Base-by-base conservation (phyloP, 2,797 vertebrate species). In the Menidia menidia region DNA sequence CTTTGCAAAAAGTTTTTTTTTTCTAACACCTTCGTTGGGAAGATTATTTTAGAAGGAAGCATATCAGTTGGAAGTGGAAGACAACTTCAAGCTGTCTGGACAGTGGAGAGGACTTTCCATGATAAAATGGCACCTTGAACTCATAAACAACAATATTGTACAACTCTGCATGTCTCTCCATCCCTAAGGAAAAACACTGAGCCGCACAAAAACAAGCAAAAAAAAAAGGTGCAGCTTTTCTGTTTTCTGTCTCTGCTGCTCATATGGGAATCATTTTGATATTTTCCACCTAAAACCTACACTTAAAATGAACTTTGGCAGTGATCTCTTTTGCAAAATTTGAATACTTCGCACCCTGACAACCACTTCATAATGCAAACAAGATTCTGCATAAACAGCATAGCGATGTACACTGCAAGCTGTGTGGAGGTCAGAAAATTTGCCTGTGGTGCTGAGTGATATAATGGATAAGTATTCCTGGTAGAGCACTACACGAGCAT, bases 381-480 rank as follows among this genome's bases (percentile, higher is more conserved):
- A 87, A 73, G 75, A 86, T 91, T 87, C 84, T 89, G 80, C 87
- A 91, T 90, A 89, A 92, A 89, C 84, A 85, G 84, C 82, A 86
- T 75, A 85, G 73, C 79, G 80, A 85, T 69, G 80, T 62, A 71
- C 84, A 78, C 81, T 68, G 56, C 86, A 63, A 83, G 87, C 84
- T 81, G 88, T 75, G 88, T 44, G 70, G 70, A 86, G 93, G 92
- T 94, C 92, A 90, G 80, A 82, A 73, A 84, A 84, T 39, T 86
- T 89, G 86, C 89, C 89, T 86, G 62, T 85, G 92, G 91, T 87
- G 91, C 90, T 90, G 87, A 87, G 87, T 87, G 85, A 90, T 88
- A 89, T 90, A 91, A 91, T 92, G 87, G 92, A 89, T 89, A 78
- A 89, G 90, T 90, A 90, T 94, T 94, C 88, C 92, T 89, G 93